Base-by-base conservation (phyloP, 2,888 invertebrate species). In the Pomacea canaliculata region DNA sequence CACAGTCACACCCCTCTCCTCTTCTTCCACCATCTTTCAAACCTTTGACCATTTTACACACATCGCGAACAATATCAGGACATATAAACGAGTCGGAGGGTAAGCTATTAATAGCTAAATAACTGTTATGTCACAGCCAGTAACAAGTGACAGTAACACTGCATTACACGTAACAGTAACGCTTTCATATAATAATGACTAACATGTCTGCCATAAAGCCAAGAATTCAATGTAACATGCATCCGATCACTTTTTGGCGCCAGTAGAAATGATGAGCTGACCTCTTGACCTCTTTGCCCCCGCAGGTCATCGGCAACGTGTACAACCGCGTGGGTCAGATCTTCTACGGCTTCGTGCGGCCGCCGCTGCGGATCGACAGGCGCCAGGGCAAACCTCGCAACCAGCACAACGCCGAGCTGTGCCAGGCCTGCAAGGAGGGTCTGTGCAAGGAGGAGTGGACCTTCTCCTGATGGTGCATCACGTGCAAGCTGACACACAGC, bases 351-450 rank as follows among this genome's bases (percentile, higher is more conserved):
- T 90, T 91, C 79, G 86, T 88, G 9, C 85, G 89, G 27, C 89
- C 90, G n/a, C 90, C 90, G 9, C 86, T 91, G 46, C 84, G 90
- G 65, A 89, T 89, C 75, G 90, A 88, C 79, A 83, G 91, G 59
- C 87, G 92, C 49, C 85, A 89, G 56, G 92, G 92, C 9, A 91
- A 91, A 82, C 92, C 92, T 7, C 83, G 91, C 48, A 90, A 90
- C 73, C 91, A 91, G 70, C 92, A 92, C 83, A 91, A 92, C 81
- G 83, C 89, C 7, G 88, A 89, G 27, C 86, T 91, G 56, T 92
- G 92, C 80, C 92, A 92, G 83, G 92, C 92, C 7, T 92, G 92
- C 79, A 87, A 89, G 76, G 91, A 91, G 77, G 91, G 91, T 12
- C 83, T 87, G 7, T 88, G 88, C 78, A 85, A 84, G 76, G 88